Conservation (phyloP, 2,888 invertebrate species). For the Agrotis exclamationis region DNA sequence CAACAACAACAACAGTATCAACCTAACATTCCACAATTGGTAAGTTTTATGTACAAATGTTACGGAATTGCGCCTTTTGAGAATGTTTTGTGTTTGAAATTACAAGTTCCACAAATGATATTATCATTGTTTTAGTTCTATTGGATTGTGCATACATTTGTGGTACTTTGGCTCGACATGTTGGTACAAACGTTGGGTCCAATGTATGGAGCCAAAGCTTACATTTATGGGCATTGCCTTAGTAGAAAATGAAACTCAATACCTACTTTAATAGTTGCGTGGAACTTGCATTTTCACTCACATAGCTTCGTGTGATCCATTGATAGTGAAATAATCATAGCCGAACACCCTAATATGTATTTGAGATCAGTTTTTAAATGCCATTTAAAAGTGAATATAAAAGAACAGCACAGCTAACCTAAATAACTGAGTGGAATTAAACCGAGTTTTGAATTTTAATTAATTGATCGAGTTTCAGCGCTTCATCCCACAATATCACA, state of each 20-base stretch:
- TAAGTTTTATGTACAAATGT: conserved; percentile 73
- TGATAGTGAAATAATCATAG: conserved; percentile 28
- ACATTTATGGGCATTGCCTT: not conserved
- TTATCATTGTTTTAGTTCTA: not conserved
- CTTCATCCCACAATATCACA: conserved; percentile 56
- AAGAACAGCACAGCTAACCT: conserved; percentile 54
- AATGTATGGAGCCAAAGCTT: not conserved
- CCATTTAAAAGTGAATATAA: conserved; percentile 10
- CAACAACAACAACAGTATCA: conserved; percentile 83
- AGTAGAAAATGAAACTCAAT: not conserved
- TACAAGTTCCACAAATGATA: conserved; percentile 25
- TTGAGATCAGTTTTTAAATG: not conserved
- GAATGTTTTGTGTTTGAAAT: conserved; percentile 33
- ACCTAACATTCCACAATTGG: conserved; percentile 90
- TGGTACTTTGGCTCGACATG: not conserved
- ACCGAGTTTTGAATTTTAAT: conserved; percentile 52
- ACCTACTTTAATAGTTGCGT: not conserved
- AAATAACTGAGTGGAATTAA: conserved; percentile 55
- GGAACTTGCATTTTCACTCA: conserved; percentile 34
- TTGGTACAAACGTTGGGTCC: not conserved
- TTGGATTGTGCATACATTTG: not conserved
- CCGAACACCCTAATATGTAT: conserved; percentile 21
- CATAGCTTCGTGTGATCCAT: conserved; percentile 48
- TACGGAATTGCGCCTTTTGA: conserved; percentile 28
- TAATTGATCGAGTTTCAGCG: conserved; percentile 59